Conservation (phyloP, 2,888 invertebrate genomes). For the Anthoptus insignis region DNA sequence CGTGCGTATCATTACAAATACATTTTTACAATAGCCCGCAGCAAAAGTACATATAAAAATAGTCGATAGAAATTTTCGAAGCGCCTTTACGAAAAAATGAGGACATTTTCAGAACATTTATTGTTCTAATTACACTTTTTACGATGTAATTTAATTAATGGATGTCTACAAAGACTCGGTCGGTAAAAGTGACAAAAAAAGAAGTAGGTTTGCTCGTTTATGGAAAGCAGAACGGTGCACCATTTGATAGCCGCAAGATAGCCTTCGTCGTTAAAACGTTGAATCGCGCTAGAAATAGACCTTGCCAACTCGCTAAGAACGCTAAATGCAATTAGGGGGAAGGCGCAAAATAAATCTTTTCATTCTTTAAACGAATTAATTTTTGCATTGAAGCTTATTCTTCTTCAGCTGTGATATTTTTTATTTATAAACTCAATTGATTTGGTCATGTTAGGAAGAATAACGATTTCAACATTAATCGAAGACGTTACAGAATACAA, state of each 20-base stretch:
- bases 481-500: too few species aligned
- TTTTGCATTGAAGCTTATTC: neutral
- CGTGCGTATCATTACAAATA: constrained; percentile 15
- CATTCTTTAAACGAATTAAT: constrained; percentile 5
- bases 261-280: constrained; percentile 33
- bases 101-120: constrained; percentile 25
- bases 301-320: constrained; percentile 32
- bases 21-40: neutral
- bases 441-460: too few species aligned
- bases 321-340: constrained; percentile 32
- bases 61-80: constrained; percentile 23
- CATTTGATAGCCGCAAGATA: constrained; percentile 33
- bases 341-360: constrained; percentile 26
- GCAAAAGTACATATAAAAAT: constrained; percentile 23
- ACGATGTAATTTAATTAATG: constrained; percentile 34
- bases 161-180: constrained; percentile 29
- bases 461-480: too few species aligned
- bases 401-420: too few species aligned
- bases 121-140: constrained; percentile 30
- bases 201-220: constrained; percentile 25
- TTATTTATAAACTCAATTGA: neutral
- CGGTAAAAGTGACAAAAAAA: constrained; percentile 20
- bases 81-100: constrained; percentile 26
- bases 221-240: constrained; percentile 26
- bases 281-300: constrained; percentile 27